These are phyloP conservation scores for Campylomormyrus tamandua DNA, from an alignment of 2,113 vertebrate species.

Conservation along the genomic window DNA sequence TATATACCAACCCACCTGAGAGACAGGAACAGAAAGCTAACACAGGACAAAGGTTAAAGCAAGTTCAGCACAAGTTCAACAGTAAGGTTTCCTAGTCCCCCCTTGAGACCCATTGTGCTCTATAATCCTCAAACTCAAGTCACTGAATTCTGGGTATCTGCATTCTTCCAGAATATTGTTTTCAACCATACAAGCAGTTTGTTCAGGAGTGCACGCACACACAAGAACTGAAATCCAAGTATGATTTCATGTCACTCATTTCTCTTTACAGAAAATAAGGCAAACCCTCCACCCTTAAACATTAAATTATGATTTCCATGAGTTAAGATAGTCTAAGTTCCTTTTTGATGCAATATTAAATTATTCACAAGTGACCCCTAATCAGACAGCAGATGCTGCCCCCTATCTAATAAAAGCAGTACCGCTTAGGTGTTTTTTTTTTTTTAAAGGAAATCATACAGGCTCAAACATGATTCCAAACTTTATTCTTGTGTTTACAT, in stretches of 20 bases:
- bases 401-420: not conserved
- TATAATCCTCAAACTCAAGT: not conserved
- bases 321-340: not conserved
- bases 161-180: not conserved
- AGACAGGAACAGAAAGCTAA: no score
- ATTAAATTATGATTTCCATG: not conserved
- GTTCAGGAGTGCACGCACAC: not conserved
- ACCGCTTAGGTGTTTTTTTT: not conserved
- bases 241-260: not conserved
- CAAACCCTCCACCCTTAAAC: not conserved
- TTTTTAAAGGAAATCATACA: not conserved
- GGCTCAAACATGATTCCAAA: conserved; percentile 15
- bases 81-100: not conserved
- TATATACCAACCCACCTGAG: no score
- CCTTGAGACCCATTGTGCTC: not conserved
- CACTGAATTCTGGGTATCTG: not conserved
- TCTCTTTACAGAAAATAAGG: not conserved
- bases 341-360: not conserved
- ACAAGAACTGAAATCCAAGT: not conserved
- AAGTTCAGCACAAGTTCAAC: not conserved
- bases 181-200: not conserved
- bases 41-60: not conserved
- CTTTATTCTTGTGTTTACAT: conserved; percentile 27
- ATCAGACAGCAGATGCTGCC: not conserved
- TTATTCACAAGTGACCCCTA: not conserved